phyloP scores from a whole-genome alignment of 2,888 invertebrate genomes.

The Drosophila recens region DNA sequence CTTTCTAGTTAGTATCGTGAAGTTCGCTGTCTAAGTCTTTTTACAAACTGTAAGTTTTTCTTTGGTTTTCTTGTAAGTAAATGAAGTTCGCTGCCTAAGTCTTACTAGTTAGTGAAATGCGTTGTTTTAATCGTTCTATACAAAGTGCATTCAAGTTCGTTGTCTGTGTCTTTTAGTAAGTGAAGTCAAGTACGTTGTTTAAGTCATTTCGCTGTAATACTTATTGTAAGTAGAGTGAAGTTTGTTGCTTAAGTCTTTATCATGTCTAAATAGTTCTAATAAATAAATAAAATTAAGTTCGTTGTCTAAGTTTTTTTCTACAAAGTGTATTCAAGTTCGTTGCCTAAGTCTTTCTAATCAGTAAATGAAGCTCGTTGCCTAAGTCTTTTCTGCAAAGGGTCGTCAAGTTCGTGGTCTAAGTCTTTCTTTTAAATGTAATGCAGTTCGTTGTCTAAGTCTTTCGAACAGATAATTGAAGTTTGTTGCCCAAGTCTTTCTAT shows the following conservation, averaged over 20 bases:
- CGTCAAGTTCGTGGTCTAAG: conserved; percentile 10
- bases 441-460: conserved; percentile 16
- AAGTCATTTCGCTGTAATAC: not conserved
- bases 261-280: conserved; percentile 9
- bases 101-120: not conserved
- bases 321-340: conserved; percentile 5
- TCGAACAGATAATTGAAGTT: conserved; percentile 4
- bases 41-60: too few relatives aligned
- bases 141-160: conserved; percentile 2
- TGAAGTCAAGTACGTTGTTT: not conserved
- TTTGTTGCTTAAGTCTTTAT: conserved; percentile 6
- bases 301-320: conserved; percentile 9
- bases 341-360: conserved; percentile 18
- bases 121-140: too few relatives aligned
- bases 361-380: conserved; percentile 11
- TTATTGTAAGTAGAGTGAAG: not conserved
- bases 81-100: conserved; percentile 20
- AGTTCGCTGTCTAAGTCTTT: conserved; percentile 22
- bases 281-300: conserved; percentile 6
- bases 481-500: conserved; percentile 20
- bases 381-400: too few relatives aligned
- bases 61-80: not conserved
- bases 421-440: conserved; percentile 3
- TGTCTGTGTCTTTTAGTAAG: conserved; percentile 11
- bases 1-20: not conserved